Evolutionary conservation across 2,113 vertebrate species (phyloP), one percentile per base, ranked within the genome.

Genomic region (Tyto alba): DNA sequence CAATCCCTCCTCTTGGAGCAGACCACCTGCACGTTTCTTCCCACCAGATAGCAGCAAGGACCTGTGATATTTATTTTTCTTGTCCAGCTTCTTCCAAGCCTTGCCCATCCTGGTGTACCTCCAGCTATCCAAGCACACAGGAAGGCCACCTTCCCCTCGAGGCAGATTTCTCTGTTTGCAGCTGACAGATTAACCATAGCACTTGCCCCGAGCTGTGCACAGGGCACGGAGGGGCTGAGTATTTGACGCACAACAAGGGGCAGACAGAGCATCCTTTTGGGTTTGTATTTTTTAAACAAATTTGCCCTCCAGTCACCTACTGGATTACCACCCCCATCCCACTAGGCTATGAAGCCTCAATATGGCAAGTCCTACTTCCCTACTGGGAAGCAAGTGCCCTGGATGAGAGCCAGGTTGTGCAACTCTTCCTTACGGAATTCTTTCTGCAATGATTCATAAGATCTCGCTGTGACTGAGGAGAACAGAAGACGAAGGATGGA

Each of bases 301-400:
- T 6, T 9, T 26, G 20, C 26, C n/a, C 19, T 71, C 17, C 27
- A 30, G 36, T 26, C 69, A 64, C 36, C 77, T 69, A 38, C n/a
- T 15, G 11, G 1, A 32, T 75, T 23, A 18, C 16, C 41, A 59
- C 4, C 66, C 73, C 47, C 48, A 41, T 12, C 74, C 38, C 56
- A 18, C 27, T 20, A 40, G 38, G 47, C 29, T 75, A 34, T 16
- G 21, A 25, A 55, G 52, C 25, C 20, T 57, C 29, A 36, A 1
- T 5, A 7, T 4, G 26, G 5, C 5, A 45, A 85, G 63, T 52
- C 20, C 56, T n/a, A n/a, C n/a, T n/a, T n/a, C n/a, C n/a, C n/a
- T n/a, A 53, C 4, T 4, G 1, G 34, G 32, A 52, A 69, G 29
- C 0, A 1, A 62, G 32, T 7, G 8, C 13, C 38, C 34, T 53